A percentile compares a stretch with the other conserved stretches of the same genome.
These are phyloP conservation scores for Bombus affinis DNA, from an alignment of 1,140 invertebrate species.

Conservation along the genomic window DNA sequence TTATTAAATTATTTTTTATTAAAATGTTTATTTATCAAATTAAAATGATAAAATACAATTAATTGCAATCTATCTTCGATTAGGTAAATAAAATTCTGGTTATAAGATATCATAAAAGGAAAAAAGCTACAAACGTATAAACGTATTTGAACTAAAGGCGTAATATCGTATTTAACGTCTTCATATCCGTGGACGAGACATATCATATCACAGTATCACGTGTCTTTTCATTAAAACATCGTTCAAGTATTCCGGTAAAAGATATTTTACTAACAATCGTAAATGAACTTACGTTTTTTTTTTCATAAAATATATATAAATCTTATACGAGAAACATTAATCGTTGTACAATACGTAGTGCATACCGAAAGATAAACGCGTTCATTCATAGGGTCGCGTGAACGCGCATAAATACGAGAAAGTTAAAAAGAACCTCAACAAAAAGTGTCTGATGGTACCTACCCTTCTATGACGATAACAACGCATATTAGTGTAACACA, in stretches of 20 bases:
- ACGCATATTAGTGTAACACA: background rate
- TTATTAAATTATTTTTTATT: too few relatives aligned
- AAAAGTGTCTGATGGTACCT: background rate
- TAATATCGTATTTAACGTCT: background rate
- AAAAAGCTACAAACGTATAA: background rate
- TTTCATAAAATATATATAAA: background rate
- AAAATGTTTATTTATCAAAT: too few relatives aligned
- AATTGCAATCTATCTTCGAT: background rate
- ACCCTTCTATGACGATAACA: background rate
- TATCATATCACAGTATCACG: background rate
- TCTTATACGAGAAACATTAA: background rate
- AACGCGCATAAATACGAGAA: background rate
- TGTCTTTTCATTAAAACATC: background rate
- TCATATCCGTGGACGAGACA: background rate
- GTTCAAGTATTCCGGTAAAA: background rate
- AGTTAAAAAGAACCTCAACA: background rate
- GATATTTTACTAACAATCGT: background rate
- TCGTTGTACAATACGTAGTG: background rate
- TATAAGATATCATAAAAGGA: too few relatives aligned
- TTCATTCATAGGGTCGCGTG: background rate
- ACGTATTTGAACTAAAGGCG: background rate
- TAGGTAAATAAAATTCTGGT: background rate
- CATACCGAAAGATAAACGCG: background rate
- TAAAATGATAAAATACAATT: background rate
- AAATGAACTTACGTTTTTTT: background rate